phyloP scores from a whole-genome alignment of 2,797 vertebrate genomes.

The Chaetodon trifasciatus region DNA sequence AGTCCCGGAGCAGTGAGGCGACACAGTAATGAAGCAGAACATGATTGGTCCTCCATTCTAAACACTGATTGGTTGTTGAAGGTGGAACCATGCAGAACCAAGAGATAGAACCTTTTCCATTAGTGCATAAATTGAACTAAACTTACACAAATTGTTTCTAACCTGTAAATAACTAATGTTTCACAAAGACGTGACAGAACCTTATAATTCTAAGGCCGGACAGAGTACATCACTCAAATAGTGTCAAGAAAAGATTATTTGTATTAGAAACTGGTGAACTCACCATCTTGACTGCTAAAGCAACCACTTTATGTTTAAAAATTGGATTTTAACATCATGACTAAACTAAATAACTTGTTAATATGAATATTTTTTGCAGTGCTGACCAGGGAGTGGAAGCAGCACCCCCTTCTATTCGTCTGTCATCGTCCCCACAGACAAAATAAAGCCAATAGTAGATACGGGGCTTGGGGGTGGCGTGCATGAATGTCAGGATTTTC shows the following conservation, averaged over 20 bases:
- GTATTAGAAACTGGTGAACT: not conserved
- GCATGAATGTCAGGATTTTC: slow-evolving; percentile 71
- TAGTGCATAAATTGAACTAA: not conserved
- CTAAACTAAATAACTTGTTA: slow-evolving; percentile 38
- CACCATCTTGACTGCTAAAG: not conserved
- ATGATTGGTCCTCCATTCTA: not conserved
- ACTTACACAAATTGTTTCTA: not conserved
- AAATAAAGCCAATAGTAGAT: slow-evolving; percentile 74
- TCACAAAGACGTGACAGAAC: not conserved
- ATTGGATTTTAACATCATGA: slow-evolving; percentile 30
- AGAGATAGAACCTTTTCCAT: not conserved
- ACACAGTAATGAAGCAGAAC: not conserved
- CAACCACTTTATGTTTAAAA: slow-evolving; percentile 7
- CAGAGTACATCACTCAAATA: not conserved
- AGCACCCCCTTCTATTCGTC: slow-evolving; percentile 69
- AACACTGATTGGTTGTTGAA: not conserved
- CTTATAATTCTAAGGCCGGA: not conserved
- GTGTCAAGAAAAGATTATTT: not conserved
- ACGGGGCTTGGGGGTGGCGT: slow-evolving; percentile 50
- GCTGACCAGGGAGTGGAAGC: slow-evolving; percentile 58
- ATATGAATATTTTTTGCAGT: slow-evolving; percentile 58
- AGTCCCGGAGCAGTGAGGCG: not conserved
- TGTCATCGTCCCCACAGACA: slow-evolving; percentile 77
- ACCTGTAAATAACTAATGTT: not conserved
- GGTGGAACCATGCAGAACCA: not conserved